A percentile compares a stretch with the other conserved stretches of the same genome.
Evolutionary conservation across 2,113 vertebrate species (phyloP).

Genomic region (Rhagologus leucostigma): DNA sequence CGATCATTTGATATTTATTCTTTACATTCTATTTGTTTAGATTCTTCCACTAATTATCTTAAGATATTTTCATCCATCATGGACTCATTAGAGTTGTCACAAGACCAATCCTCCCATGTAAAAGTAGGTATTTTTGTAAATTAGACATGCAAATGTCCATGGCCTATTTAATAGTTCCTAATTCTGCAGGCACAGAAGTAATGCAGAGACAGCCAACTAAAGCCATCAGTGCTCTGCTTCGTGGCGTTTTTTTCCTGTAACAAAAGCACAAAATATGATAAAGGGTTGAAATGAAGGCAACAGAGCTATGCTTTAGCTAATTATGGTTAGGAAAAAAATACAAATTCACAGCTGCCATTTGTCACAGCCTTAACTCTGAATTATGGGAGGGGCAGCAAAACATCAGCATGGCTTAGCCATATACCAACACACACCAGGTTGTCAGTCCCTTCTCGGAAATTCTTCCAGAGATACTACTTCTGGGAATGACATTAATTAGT

Average conservation of each 20-base stretch:
- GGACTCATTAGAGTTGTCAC: not conserved
- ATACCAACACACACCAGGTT: not conserved
- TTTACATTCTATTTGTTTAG: not conserved
- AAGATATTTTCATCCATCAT: not conserved
- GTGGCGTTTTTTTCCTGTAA: not conserved
- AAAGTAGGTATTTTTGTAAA: not conserved
- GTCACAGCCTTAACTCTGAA: not conserved
- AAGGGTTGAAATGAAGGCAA: not conserved
- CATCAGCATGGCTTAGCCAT: not conserved
- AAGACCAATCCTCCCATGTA: not conserved
- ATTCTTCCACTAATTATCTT: not conserved
- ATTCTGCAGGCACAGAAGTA: not conserved
- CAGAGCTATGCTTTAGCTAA: not conserved
- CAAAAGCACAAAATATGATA: not conserved
- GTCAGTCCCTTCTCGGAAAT: constrained; percentile 33
- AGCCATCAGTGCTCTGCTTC: not conserved
- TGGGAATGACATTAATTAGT: constrained; percentile 50
- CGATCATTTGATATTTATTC: not conserved
- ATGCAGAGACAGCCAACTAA: not conserved
- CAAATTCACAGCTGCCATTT: not conserved
- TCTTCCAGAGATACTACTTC: not conserved
- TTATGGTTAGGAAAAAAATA: not conserved
- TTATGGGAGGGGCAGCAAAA: not conserved
- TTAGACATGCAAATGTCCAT: not conserved
- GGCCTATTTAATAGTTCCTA: not conserved